Base-by-base conservation (phyloP, 2,888 invertebrate species). In the Oeneis ivallda region DNA sequence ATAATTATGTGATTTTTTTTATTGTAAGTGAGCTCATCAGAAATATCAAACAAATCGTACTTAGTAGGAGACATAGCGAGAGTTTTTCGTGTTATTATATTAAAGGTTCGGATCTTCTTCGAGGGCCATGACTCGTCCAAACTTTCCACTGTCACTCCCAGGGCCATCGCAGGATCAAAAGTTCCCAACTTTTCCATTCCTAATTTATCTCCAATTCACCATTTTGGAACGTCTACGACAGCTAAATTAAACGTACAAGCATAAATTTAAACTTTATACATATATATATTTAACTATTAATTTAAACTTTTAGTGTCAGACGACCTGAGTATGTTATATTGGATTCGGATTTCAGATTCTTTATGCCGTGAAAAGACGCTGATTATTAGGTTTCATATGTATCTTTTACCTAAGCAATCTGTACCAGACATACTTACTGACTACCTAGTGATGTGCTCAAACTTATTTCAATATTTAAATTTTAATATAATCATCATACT, bases 211-310 rank as follows among this genome's bases (percentile, higher is more conserved):
- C 58, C 61, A 60, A 67, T 73, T 70, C 59, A 62, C 67, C 60
- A 52, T 61, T 61, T 61, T 68, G 67, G 67, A 72, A 73, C 74
- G 76, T 77, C 76, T 75, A 75, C 75, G 73, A 74, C 71, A 75
- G 75, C 70, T 62, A 70, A 73, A 75, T 76, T 73, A 74, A 71
- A 68, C 63, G 62, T 71, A 66, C 68, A 71, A 59, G 60, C 58
- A 53, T 64, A 68, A 67, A 73, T 70, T 70, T 64, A 45, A 70
- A 68, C 67, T 69, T 68, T 62, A n/a, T n/a, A n/a, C n/a, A n/a
- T n/a, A n/a, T n/a, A n/a, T n/a, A n/a, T n/a, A n/a, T n/a, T n/a
- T n/a, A n/a, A n/a, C n/a, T n/a, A n/a, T n/a, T n/a, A 67, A 73
- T 70, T 70, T 64, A 45, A 70, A 68, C 67, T 69, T 68, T 62